Evolutionary conservation across 2,113 vertebrate species (phyloP).

Genomic region (Neoarius graeffei): DNA sequence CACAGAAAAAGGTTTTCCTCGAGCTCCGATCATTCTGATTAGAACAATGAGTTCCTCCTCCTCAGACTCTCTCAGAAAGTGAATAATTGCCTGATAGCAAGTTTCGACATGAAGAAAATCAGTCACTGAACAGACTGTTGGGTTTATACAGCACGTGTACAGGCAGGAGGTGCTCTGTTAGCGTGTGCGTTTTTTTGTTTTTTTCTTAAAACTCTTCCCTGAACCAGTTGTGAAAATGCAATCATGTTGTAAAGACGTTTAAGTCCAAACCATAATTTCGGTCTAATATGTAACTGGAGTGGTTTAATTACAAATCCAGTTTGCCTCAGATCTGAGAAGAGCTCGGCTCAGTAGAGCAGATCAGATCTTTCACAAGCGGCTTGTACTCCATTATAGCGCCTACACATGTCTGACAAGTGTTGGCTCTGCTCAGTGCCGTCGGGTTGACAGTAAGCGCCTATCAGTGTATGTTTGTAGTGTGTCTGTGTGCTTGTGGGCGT

Average conservation of each 20-base stretch:
- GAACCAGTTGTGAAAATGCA: not conserved
- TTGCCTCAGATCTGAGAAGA: not conserved
- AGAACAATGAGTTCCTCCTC: not conserved
- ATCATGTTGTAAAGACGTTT: not conserved
- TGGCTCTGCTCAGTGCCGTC: not conserved
- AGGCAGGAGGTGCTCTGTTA: not conserved
- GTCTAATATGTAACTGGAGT: not conserved
- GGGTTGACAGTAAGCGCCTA: constrained; percentile 20
- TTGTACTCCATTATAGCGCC: not conserved
- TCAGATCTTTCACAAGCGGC: not conserved
- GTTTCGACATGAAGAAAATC: not conserved
- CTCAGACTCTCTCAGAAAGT: not conserved
- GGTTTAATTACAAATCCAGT: not conserved
- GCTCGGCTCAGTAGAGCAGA: not conserved
- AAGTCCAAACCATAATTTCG: not conserved
- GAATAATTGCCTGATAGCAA: not conserved
- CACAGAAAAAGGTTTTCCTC: not conserved
- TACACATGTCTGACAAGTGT: constrained; percentile 1
- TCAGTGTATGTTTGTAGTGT: not conserved
- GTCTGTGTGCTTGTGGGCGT: not conserved
- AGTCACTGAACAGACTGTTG: not conserved
- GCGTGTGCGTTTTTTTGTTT: not conserved
- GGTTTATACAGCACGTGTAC: not conserved
- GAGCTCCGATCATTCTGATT: not conserved
- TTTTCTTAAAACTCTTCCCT: not conserved